Conservation (phyloP, 2,797 vertebrate species). For the Phylloscopus collybita region DNA sequence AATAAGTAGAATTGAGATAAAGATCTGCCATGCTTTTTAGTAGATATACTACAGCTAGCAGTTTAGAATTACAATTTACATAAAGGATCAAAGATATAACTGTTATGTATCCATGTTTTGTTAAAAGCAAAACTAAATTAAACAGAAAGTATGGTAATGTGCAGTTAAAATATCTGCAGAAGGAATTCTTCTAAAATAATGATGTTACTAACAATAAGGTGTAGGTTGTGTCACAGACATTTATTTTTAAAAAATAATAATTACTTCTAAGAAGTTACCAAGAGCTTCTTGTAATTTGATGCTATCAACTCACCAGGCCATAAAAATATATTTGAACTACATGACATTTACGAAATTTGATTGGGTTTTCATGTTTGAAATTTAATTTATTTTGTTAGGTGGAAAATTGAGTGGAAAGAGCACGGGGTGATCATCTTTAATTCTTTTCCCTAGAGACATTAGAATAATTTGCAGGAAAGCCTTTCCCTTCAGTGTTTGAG, state of each 20-base stretch:
- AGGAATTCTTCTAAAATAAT: neutral
- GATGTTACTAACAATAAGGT: rapidly evolving
- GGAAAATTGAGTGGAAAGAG: neutral
- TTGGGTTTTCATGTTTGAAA: neutral
- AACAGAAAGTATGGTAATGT: neutral
- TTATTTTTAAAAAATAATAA: neutral
- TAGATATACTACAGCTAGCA: neutral
- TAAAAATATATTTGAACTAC: neutral
- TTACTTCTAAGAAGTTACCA: neutral
- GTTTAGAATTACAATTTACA: neutral
- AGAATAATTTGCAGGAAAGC: neutral
- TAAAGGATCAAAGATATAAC: neutral
- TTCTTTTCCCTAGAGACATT: neutral
- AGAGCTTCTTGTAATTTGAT: neutral
- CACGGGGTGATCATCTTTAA: neutral
- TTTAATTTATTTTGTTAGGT: neutral
- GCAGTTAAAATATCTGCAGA: neutral
- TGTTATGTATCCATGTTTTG: neutral
- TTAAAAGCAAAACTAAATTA: neutral
- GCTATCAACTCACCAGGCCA: neutral
- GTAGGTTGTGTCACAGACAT: neutral
- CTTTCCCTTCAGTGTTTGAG: neutral
- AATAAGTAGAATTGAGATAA: neutral
- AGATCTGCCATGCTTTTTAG: neutral
- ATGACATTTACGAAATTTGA: neutral